Percentiles rank a stretch among this genome's conserved stretches.
phyloP scores from a whole-genome alignment of 2,888 invertebrate genomes.

The Steromphala cineraria region DNA sequence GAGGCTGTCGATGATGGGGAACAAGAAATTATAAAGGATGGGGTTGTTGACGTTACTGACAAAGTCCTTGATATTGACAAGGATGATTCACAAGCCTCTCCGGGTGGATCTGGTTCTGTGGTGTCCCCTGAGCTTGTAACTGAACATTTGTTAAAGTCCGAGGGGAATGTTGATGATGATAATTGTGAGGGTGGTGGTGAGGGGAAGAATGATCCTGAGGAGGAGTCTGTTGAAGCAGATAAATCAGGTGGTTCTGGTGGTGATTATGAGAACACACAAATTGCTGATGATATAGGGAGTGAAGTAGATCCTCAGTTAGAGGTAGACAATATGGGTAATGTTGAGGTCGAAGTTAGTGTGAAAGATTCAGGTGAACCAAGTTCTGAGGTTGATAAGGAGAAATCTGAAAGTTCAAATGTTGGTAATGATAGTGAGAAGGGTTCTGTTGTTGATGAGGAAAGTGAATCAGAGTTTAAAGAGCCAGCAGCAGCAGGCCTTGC shows the following conservation, averaged over 20 bases:
- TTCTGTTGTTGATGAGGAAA: not conserved
- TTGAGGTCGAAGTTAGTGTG: not conserved
- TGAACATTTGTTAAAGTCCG: not conserved
- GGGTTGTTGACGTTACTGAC: not conserved
- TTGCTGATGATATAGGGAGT: not conserved
- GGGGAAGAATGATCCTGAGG: not conserved
- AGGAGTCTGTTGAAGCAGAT: not conserved
- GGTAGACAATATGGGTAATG: not conserved
- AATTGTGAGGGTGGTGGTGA: not conserved
- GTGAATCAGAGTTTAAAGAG: not conserved
- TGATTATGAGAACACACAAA: not conserved
- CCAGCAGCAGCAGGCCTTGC: not conserved
- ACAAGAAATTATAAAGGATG: not conserved
- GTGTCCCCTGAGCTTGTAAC: not conserved
- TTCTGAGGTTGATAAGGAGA: not conserved
- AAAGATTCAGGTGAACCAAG: not conserved
- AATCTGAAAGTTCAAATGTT: not conserved
- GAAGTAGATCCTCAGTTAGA: not conserved
- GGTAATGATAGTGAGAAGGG: not conserved
- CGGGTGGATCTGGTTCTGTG: not conserved
- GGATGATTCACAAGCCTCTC: not conserved
- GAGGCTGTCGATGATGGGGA: not conserved
- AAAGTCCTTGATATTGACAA: not conserved
- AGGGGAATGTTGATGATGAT: not conserved
- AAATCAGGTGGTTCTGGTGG: not conserved